Base-by-base conservation (phyloP, 2,797 vertebrate species). In the Gymnoscopelus microlampas region DNA sequence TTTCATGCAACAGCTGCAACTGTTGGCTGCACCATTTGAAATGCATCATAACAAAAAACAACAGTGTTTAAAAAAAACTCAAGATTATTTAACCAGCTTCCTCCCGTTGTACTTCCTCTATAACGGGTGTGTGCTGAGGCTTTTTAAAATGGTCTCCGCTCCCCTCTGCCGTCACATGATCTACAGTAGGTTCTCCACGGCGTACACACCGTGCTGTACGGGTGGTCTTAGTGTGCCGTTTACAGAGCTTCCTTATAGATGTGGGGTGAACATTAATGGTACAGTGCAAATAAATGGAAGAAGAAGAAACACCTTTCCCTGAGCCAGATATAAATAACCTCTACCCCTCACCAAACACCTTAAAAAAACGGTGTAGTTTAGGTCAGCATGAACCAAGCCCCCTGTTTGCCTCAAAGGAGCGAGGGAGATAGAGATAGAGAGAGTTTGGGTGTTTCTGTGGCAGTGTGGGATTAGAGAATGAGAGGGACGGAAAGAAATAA, bases 361-460 rank as follows among this genome's bases (percentile, higher is more conserved):
- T 44, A n/a, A 65, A 79, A 87, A 88, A 73, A 79, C 82, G 82
- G 72, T 85, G 85, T 74, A 78, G 81, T 79, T 88, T 84, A 82
- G 90, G 90, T 86, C 86, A 87, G 82, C 86, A 71, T 73, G 82
- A 86, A 60, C n/a, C 75, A 80, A 64, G 9, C 2, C 7, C 3
- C 39, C 11, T 19, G 24, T 39, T 71, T 12, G 2, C 74, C 83
- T 76, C 49, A 6, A 72, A 84, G 66, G 51, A 65, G 72, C 23
- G 50, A 59, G 48, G n/a, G 84, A 79, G 53, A 81, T 12, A 85
- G 77, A 71, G 62, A 81, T 71, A 81, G 70, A 19, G 79, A 72
- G 71, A 70, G 80, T 26, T 63, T 53, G 47, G 66, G 67, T 67
- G 63, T 65, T 64, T 79, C 59, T 67, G 74, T 83, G 81, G 73